Percentiles rank a stretch among this genome's conserved stretches.
phyloP scores from a whole-genome alignment of 2,888 invertebrate species.

The Himalopsyche kuldschensis region DNA sequence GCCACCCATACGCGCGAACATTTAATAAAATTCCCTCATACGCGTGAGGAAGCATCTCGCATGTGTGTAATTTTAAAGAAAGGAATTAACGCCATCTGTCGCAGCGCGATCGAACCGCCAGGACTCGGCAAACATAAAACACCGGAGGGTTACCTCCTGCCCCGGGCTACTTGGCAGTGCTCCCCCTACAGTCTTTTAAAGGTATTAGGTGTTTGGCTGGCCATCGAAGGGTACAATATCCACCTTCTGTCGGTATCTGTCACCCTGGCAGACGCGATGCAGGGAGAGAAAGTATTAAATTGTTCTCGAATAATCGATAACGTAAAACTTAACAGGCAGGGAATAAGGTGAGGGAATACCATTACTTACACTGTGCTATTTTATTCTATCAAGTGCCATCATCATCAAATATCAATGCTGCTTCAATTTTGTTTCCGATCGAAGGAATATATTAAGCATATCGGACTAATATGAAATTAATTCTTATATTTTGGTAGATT shows the following conservation, averaged over 20 bases:
- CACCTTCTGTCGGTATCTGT: conserved; percentile 23
- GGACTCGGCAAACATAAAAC: conserved; percentile 15
- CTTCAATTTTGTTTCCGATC: no score
- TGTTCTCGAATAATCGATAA: conserved; percentile 16
- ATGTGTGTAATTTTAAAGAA: conserved; percentile 38
- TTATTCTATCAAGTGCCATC: not conserved
- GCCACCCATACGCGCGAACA: not conserved
- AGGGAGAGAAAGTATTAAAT: conserved; percentile 13
- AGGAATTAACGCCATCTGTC: conserved; percentile 40
- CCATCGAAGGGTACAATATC: conserved; percentile 17
- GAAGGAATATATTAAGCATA: no score
- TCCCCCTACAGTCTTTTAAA: conserved; percentile 19
- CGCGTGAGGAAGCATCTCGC: conserved; percentile 12
- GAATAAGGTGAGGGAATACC: not conserved
- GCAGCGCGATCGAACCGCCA: conserved; percentile 7
- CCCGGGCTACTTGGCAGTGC: conserved; percentile 18
- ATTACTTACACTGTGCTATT: not conserved
- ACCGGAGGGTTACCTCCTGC: conserved; percentile 28
- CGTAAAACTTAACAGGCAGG: not conserved
- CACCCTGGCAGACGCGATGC: conserved; percentile 10
- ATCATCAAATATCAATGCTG: no score
- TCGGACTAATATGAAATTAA: no score
- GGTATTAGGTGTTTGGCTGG: conserved; percentile 37
- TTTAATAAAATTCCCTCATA: conserved; percentile 32
- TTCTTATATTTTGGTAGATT: no score